phyloP scores from a whole-genome alignment of 2,888 invertebrate species.

The Yponomeuta plumbellus region DNA sequence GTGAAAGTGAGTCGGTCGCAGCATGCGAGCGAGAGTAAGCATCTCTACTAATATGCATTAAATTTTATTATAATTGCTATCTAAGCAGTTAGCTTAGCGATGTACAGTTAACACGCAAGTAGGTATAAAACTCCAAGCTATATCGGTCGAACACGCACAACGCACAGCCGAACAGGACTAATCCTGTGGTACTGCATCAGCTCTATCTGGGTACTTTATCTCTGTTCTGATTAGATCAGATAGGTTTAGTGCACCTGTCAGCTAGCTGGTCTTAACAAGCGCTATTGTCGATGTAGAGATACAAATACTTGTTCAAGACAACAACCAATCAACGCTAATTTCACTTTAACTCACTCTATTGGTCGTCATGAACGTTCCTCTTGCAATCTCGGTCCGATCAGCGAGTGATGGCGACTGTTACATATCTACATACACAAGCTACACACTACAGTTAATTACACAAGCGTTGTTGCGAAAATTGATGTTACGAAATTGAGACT shows the following conservation, averaged over 20 bases:
- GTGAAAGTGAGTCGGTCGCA: neutral
- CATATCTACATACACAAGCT: neutral
- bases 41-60: slow-evolving; percentile 21
- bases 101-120: slow-evolving; percentile 43
- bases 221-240: slow-evolving; percentile 51
- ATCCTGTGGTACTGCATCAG: slow-evolving; percentile 25
- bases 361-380: slow-evolving; percentile 11
- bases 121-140: slow-evolving; percentile 38
- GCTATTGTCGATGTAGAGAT: slow-evolving; percentile 38
- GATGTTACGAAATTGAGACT: neutral
- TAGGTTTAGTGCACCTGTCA: slow-evolving; percentile 47
- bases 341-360: slow-evolving; percentile 8
- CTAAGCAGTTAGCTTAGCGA: slow-evolving; percentile 37
- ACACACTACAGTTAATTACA: neutral
- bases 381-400: slow-evolving; percentile 4
- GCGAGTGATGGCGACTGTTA: neutral
- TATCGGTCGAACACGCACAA: slow-evolving; percentile 35
- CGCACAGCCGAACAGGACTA: too few relatives aligned
- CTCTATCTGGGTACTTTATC: slow-evolving; percentile 31
- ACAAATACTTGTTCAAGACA: slow-evolving; percentile 2
- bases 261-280: slow-evolving; percentile 43
- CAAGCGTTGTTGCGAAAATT: neutral
- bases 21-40: neutral
- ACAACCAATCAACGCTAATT: slow-evolving; percentile 12
- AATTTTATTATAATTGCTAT: slow-evolving; percentile 44